These are phyloP conservation scores for Pelochelys cantorii DNA, from an alignment of 2,797 vertebrate species.

Conservation along the genomic window DNA sequence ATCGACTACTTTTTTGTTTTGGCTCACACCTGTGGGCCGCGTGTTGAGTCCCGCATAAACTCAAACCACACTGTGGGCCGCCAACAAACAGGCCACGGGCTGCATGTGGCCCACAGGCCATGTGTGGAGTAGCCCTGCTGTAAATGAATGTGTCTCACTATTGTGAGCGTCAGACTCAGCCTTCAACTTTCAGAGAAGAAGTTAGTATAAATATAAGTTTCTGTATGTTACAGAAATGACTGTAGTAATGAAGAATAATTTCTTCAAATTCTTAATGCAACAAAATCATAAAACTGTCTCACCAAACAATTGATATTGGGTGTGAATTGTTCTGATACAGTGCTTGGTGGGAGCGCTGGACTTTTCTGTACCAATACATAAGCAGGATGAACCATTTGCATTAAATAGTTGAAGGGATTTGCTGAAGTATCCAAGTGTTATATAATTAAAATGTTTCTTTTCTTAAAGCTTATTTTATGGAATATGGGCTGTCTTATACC, in stretches of 20 bases:
- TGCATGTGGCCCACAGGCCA: too few relatives aligned
- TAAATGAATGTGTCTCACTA: not conserved
- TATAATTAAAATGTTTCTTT: not conserved
- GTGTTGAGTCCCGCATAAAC: too few relatives aligned
- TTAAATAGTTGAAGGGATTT: conserved; percentile 1
- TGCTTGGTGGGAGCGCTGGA: not conserved
- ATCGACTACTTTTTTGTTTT: too few relatives aligned
- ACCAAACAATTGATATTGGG: not conserved
- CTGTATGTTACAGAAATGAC: not conserved
- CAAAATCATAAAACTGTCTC: not conserved
- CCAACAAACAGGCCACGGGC: too few relatives aligned
- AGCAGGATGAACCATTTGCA: not conserved
- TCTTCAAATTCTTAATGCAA: not conserved
- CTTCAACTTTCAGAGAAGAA: not conserved
- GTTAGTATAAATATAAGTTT: not conserved
- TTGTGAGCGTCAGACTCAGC: not conserved
- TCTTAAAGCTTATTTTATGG: not conserved
- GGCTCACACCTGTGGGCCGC: too few relatives aligned
- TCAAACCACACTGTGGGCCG: too few relatives aligned
- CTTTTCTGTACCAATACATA: not conserved
- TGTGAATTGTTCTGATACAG: not conserved
- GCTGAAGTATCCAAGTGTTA: not conserved
- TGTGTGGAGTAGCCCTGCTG: not conserved
- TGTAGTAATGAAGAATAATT: not conserved
- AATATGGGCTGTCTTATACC: not conserved